Evolutionary conservation across 37 sponge, comb jelly and placozoan genomes (phyloP).

Genomic region (Hormiphora californensis): DNA sequence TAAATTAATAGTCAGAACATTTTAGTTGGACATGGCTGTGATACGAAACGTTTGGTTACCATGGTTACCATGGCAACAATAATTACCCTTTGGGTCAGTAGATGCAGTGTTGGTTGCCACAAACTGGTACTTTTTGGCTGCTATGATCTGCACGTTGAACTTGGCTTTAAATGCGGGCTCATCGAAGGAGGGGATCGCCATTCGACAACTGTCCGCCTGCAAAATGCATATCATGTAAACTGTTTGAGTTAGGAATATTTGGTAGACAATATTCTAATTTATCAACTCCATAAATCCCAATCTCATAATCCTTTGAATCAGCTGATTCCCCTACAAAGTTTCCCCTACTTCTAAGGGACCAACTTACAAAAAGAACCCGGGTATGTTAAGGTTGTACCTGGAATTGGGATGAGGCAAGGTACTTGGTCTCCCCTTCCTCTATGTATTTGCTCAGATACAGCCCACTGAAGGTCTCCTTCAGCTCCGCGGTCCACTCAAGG

Average conservation of each 20-base stretch:
- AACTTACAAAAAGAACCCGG: neutral
- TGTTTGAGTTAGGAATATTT: neutral
- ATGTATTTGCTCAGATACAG: neutral
- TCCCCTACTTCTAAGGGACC: neutral
- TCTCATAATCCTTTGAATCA: no score
- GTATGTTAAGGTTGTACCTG: no score
- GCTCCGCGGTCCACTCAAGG: neutral
- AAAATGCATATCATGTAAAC: neutral
- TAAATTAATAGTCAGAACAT: no score
- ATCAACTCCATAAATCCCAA: no score
- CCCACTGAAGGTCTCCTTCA: neutral
- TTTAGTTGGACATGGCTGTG: no score
- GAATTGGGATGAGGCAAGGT: neutral
- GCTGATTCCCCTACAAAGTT: no score
- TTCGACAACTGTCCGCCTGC: neutral
- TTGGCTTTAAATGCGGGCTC: conserved; percentile 36
- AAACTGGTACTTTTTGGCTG: neutral
- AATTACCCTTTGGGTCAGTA: no score
- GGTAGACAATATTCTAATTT: no score
- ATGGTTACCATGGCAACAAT: no score
- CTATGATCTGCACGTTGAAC: neutral
- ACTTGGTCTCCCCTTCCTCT: neutral
- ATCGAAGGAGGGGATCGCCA: conserved; percentile 1
- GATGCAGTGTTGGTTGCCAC: neutral
- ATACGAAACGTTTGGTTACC: no score